Base-by-base conservation (phyloP, 2,113 vertebrate species). In the Polypterus bichir region DNA sequence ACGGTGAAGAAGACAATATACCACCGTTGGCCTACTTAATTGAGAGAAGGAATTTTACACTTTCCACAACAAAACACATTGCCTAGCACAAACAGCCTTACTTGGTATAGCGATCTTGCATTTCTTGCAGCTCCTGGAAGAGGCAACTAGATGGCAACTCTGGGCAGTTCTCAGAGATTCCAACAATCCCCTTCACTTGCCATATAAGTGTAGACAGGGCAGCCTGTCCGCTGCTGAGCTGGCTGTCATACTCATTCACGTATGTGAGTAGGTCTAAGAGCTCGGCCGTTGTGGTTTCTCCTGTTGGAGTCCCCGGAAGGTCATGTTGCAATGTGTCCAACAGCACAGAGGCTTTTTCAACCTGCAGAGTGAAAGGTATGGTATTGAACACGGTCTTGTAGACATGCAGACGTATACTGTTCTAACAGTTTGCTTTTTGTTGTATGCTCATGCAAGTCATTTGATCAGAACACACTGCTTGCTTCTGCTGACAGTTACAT, bases 251-350 rank as follows among this genome's bases (percentile, higher is more conserved):
- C 5, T 81, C 81, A 8, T 76, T 76, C 64, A 82, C 73, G 62
- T 73, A 74, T 48, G 77, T 83, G 3, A 87, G 76, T 49, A 85
- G 70, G 53, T 90, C 90, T 6, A 78, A 77, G 1, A 97, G 84
- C 3, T 93, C 90, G 59, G 89, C 79, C 0, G 70, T 75, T 47
- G 77, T 74, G 27, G 70, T 74, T 4, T 73, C 83, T 49, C 73
- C 68, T 71, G 71, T 76, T 45, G 79, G 71, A 60, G 51, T 60
- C 5, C 89, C 80, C 44, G 90, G 89, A 4, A 89, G 75, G 58
- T 95, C 92, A 8, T 85, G 87, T 77, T 91, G 88, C 69, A 92
- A 80, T 69, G 89, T 82, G 68, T 92, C 85, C 3, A 94, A 77
- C 62, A 90, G 79, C 44, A 78, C 75, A 7, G 83, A 73, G 63